phyloP scores from a whole-genome alignment of 2,888 invertebrate species.

The Resseliella maxima region DNA sequence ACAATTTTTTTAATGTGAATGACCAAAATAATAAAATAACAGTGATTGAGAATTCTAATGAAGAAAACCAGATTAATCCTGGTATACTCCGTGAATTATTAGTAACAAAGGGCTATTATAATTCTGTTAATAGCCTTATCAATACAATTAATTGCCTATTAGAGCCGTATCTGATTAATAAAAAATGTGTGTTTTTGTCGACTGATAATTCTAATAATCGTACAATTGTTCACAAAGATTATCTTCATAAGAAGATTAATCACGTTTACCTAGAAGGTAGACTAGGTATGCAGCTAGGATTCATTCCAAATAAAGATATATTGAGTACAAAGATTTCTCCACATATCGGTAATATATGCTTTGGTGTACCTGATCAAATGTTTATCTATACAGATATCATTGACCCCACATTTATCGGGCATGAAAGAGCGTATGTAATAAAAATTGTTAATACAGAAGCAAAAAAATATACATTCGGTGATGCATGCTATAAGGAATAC shows the following conservation, averaged over 20 bases:
- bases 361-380: slow-evolving; percentile 34
- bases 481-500: slow-evolving; percentile 20
- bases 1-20: slow-evolving; percentile 55
- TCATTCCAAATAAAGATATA: neutral
- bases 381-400: slow-evolving; percentile 55
- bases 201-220: neutral
- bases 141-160: neutral
- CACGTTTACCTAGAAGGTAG: neutral
- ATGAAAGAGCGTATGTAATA: slow-evolving; percentile 25
- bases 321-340: neutral
- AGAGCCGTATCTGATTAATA: neutral
- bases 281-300: slow-evolving; percentile 17
- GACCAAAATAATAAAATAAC: slow-evolving; percentile 11
- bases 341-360: neutral
- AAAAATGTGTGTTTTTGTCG: neutral
- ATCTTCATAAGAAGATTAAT: neutral
- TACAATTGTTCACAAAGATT: neutral
- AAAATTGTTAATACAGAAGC: slow-evolving; percentile 29
- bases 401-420: slow-evolving; percentile 29
- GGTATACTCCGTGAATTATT: neutral
- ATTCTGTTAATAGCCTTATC: neutral
- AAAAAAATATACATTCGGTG: neutral
- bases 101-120: neutral
- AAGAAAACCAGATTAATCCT: neutral
- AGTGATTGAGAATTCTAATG: neutral